Evolutionary conservation across 2,797 vertebrate species (phyloP), one percentile per base, ranked within the genome.

Genomic region (Rhynchonycteris naso): DNA sequence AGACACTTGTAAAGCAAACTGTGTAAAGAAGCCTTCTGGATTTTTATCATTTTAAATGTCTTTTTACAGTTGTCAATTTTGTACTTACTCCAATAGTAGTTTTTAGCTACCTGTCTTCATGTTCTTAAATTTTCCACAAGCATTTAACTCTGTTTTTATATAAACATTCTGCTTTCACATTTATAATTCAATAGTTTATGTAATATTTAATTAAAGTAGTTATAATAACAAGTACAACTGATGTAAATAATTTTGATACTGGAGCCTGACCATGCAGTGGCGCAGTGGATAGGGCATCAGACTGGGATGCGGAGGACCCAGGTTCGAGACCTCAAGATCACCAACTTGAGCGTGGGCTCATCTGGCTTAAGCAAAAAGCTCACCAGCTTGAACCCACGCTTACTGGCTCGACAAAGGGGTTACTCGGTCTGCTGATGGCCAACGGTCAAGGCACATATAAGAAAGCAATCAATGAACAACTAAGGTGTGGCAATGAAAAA

Each of bases 141-240:
- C 21, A 26, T 78, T 80, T 8, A 80, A 58, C 19, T 75, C 68
- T 90, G 24, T 66, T 94, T 86, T 63, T 86, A 28, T 65, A 63
- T 93, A 75, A 80, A n/a, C 61, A 81, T 30, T 8, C 13, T 12
- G 18, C 72, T 88, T 92, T 94, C 68, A 47, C n/a, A 76, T 90
- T 85, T 87, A 30, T 89, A 84, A 66, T 89, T 84, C 6, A 85
- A 63, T 4, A 59, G 9, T 72, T 88, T 82, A 52, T 88, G 19
- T 81, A 54, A 33, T 58, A 91, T 84, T 87, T 88, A 65, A 93
- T 86, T 75, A 75, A 96, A 90, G 6, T 90, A 85, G 76, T 90
- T 92, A 92, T 12, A 92, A n/a, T 76, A 80, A 79, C 7, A 88
- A 56, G 18, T 79, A 9, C 13, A 94, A 54, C 56, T 84, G 26